A percentile compares a stretch with the other conserved stretches of the same genome.
Conservation (phyloP, 2,113 vertebrate species). For the Myotis brandtii region DNA sequence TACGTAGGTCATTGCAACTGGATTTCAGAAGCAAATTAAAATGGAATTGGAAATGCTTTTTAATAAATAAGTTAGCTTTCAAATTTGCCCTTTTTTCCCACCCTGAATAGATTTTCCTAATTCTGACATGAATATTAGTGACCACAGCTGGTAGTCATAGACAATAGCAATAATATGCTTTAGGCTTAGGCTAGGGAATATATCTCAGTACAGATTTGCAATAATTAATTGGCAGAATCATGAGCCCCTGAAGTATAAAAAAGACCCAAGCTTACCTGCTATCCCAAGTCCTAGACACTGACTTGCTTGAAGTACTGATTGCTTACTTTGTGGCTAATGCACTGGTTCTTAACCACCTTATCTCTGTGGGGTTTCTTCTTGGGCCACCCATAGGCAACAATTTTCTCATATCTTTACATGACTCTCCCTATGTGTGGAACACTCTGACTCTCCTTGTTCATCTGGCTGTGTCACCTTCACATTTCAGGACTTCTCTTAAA, state of each 20-base stretch:
- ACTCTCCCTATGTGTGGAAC: background rate
- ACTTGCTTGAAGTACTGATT: background rate
- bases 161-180: background rate
- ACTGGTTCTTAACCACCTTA: background rate
- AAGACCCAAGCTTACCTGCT: background rate
- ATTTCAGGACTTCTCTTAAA: background rate
- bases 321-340: background rate
- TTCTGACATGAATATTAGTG: conserved; percentile 1
- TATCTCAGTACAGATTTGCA: background rate
- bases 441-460: background rate
- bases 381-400: background rate
- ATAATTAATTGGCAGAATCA: background rate
- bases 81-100: background rate
- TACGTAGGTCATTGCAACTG: background rate
- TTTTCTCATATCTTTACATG: background rate
- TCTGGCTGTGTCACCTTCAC: background rate
- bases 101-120: background rate
- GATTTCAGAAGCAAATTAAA: conserved; percentile 7
- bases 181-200: background rate
- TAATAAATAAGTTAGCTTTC: conserved; percentile 31
- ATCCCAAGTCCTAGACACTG: too few species aligned
- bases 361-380: background rate
- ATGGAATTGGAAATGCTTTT: background rate
- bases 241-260: background rate
- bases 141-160: background rate